These are phyloP conservation scores for Ailurus styani DNA, from an alignment of 2,113 vertebrate species.

Conservation along the genomic window DNA sequence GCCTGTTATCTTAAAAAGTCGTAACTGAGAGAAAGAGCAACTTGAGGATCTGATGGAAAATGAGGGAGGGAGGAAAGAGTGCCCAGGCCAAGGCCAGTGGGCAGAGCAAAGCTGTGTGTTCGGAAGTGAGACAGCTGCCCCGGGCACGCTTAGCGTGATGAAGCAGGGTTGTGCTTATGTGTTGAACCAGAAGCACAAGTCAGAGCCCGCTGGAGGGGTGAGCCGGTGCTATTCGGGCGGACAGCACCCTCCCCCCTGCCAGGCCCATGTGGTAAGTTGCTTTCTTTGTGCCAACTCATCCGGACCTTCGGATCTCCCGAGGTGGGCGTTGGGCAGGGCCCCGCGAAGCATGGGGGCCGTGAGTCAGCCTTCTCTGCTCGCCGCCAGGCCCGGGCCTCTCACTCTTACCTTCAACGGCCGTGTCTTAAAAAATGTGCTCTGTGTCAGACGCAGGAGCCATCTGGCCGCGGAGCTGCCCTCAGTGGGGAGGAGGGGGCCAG, in stretches of 20 bases:
- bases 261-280: background rate
- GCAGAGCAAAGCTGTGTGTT: conserved; percentile 44
- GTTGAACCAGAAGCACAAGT: conserved; percentile 60
- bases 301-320: background rate
- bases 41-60: background rate
- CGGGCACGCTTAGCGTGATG: conserved; percentile 4
- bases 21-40: background rate
- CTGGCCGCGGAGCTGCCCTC: background rate
- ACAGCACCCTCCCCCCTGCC: background rate
- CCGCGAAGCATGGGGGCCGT: background rate
- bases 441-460: background rate
- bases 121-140: conserved; percentile 39
- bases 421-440: background rate
- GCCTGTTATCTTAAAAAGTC: background rate
- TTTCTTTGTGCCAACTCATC: background rate
- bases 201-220: conserved; percentile 19
- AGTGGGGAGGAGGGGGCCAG: background rate
- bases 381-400: background rate
- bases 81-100: background rate
- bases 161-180: conserved; percentile 60
- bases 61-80: background rate
- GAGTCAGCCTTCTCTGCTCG: background rate
- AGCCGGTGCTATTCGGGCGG: background rate
- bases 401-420: accelerated
- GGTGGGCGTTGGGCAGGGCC: background rate